Percentiles rank a stretch among this genome's conserved stretches.
phyloP scores from a whole-genome alignment of 2,888 invertebrate species.

The Campoplex capitator region DNA sequence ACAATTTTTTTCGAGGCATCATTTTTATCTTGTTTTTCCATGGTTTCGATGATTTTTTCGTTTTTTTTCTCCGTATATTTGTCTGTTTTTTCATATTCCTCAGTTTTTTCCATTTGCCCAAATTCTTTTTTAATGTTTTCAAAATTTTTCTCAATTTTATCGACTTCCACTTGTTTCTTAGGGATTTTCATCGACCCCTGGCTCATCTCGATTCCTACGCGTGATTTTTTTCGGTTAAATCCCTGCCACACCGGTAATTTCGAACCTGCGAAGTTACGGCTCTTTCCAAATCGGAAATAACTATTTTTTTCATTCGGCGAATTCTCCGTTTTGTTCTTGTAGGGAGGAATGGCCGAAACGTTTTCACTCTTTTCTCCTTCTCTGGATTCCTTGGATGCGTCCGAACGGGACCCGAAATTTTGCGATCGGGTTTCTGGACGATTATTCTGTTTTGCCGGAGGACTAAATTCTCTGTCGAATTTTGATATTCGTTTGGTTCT shows the following conservation, averaged over 20 bases:
- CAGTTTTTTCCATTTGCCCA: background rate
- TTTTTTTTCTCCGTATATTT: background rate
- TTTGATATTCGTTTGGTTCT: background rate
- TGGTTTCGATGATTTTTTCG: background rate
- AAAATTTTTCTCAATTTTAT: background rate
- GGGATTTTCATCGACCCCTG: background rate
- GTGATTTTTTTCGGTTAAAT: background rate
- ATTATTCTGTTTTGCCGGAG: background rate
- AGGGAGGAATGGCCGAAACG: slow-evolving; percentile 17
- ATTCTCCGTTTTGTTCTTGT: background rate
- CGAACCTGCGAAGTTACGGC: slow-evolving; percentile 12
- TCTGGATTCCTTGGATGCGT: background rate
- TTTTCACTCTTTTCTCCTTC: background rate
- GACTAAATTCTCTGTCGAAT: background rate
- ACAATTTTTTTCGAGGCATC: background rate
- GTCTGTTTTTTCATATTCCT: background rate
- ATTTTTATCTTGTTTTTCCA: background rate
- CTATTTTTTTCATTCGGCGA: background rate
- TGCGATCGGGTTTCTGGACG: background rate
- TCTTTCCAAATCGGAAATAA: background rate
- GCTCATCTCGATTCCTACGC: background rate
- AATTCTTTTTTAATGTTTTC: background rate
- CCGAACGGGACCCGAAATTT: background rate
- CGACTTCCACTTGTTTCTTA: background rate
- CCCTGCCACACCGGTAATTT: slow-evolving; percentile 55